phyloP scores from a whole-genome alignment of 2,888 invertebrate species.

The Tolmerus cingulatus region DNA sequence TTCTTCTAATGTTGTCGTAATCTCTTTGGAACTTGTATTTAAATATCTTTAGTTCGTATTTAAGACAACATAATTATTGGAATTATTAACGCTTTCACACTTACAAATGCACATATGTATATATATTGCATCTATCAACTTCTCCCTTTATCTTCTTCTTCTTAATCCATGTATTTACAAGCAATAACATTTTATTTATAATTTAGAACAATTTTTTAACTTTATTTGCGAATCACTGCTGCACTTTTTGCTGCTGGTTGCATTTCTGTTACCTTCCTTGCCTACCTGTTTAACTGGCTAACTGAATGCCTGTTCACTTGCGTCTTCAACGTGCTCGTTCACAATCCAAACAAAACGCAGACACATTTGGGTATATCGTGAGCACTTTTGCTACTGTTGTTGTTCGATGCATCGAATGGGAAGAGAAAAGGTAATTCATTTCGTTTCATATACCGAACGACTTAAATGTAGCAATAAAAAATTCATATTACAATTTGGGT shows the following conservation, averaged over 20 bases:
- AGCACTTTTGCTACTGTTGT: background rate
- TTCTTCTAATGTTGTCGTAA: background rate
- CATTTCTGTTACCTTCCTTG: background rate
- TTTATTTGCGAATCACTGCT: background rate
- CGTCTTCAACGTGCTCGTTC: background rate
- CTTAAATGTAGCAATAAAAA: background rate
- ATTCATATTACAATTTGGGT: background rate
- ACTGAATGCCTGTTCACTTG: background rate
- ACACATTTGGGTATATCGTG: background rate
- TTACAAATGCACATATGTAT: too few species aligned
- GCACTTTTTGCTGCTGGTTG: background rate
- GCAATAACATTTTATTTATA: constrained; percentile 36
- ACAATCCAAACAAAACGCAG: background rate
- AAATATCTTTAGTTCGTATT: background rate
- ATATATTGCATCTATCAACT: background rate
- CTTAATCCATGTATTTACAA: background rate
- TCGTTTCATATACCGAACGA: background rate
- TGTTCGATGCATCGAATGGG: background rate
- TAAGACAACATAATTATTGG: background rate
- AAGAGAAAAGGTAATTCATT: background rate
- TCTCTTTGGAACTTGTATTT: background rate
- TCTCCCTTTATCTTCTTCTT: background rate
- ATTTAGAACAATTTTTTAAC: constrained; percentile 13
- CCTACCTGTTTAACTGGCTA: background rate
- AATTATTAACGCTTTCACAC: background rate